Conservation (phyloP, 2,888 invertebrate genomes). For the Caenorhabditis becei region DNA sequence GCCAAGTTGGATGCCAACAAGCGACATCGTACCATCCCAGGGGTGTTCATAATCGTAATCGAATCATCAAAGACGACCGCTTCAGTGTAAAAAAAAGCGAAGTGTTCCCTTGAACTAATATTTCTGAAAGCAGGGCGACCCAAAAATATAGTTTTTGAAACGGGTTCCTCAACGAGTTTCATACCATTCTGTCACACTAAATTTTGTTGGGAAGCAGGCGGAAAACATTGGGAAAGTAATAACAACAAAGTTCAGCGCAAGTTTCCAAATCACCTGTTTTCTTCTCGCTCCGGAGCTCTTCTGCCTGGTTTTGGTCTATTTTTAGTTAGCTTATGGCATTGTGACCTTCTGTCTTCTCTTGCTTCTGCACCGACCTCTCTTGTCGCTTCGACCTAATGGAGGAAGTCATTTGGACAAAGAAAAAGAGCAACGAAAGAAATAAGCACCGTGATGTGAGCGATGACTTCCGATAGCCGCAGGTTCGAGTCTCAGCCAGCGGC, state of each 20-base stretch:
- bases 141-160: conserved; percentile 11
- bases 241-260: not conserved
- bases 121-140: not conserved
- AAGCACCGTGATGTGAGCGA: not conserved
- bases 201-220: not conserved
- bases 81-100: conserved; percentile 24
- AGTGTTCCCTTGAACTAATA: conserved; percentile 12
- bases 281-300: not conserved
- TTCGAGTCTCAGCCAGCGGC: too few relatives aligned
- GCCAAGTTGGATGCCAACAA: conserved; percentile 14
- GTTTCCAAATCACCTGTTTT: not conserved
- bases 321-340: not conserved
- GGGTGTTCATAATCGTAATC: conserved; percentile 49
- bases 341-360: not conserved
- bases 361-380: not conserved
- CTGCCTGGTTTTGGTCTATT: not conserved
- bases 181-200: not conserved
- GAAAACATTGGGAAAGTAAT: not conserved
- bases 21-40: conserved; percentile 12
- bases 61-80: conserved; percentile 12
- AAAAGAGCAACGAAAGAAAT: not conserved
- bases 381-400: not conserved
- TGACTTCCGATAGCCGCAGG: conserved; percentile 1
- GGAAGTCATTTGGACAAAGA: not conserved
- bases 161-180: conserved; percentile 20